Base-by-base conservation (phyloP, 1,140 invertebrate genomes). In the Pseudobourletiella spinata region DNA sequence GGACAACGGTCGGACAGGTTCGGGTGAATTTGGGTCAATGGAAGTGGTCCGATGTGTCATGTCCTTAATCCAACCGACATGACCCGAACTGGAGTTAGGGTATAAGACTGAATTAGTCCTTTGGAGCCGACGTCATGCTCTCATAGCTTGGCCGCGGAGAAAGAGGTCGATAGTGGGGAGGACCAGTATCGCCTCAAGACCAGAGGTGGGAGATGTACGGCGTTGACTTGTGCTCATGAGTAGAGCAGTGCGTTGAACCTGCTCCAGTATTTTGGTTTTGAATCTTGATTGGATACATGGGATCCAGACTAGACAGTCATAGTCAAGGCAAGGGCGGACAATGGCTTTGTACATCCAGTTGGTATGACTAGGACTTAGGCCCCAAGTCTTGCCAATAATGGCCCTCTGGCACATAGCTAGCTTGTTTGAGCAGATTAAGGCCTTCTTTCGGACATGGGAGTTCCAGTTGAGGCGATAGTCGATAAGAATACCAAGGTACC, bases 291-390 rank as follows among this genome's bases (percentile, higher is more conserved):
- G 11, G 18, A 39, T 22, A 25, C 46, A 56, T 3, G 24, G 3
- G 3, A 39, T 3, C 63, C 63, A 65, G 15, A 50, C 18, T 28
- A 65, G 1, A 2, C 15, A 11, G 18, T 26, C 63, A 35, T 65
- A 65, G 3, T 3, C 3, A 1, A 65, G 24, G 16, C n/a, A 16
- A 14, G 63, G 63, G 20, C 58, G 3, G 24, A 65, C 32, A 3
- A 65, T 25, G 2, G 35, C 51, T 14, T 39, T 65, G 30, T 65
- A 65, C 2, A 64, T 48, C 62, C 62, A 64, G 6, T 24, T 46
- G 8, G 24, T 18, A 2, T 44, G 8, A n/a, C 24, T 54, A 16
- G 62, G 56, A 1, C 2, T 24, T 2, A 64, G 35, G 14, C 62
- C 62, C 57, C 57, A 59, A 11, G 44, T 59, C 6, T 14, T 25